Evolutionary conservation across 2,797 vertebrate species (phyloP).

Genomic region (Poeciliopsis presidionis): DNA sequence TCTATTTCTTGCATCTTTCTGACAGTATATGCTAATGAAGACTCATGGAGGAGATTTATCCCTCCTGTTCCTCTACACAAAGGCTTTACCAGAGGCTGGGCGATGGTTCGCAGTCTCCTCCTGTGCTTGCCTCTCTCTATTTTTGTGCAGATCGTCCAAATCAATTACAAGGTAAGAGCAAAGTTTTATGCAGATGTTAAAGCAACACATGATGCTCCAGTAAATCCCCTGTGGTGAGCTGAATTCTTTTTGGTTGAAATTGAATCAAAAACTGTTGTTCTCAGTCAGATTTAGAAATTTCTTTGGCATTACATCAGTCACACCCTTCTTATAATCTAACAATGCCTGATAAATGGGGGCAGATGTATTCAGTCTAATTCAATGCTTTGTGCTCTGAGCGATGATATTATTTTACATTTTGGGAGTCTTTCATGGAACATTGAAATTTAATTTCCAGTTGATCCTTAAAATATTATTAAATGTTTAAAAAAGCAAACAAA

Average conservation of each 20-base stretch:
- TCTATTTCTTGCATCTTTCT: not conserved
- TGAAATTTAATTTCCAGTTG: not conserved
- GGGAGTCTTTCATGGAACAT: not conserved
- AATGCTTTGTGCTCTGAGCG: no score
- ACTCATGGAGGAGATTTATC: constrained; percentile 87
- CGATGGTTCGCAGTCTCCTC: constrained; percentile 89
- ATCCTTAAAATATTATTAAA: not conserved
- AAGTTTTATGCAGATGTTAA: not conserved
- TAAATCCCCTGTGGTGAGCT: no score
- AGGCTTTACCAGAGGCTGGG: constrained; percentile 89
- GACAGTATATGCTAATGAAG: constrained; percentile 87
- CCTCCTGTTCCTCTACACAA: constrained; percentile 86
- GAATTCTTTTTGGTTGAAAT: not conserved
- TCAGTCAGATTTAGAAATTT: not conserved
- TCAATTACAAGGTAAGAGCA: constrained; percentile 89
- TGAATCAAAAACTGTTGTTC: not conserved
- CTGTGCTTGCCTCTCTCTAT: constrained; percentile 92
- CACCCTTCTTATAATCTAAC: not conserved
- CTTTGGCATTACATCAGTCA: not conserved
- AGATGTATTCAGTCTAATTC: no score
- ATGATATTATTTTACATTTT: not conserved
- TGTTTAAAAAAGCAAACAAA: not conserved
- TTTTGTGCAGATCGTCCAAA: constrained; percentile 90
- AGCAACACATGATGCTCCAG: not conserved
- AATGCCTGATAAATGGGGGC: no score